Evolutionary conservation across 2,113 vertebrate species (phyloP), one percentile per base, ranked within the genome.

Genomic region (Climacteris rufus): DNA sequence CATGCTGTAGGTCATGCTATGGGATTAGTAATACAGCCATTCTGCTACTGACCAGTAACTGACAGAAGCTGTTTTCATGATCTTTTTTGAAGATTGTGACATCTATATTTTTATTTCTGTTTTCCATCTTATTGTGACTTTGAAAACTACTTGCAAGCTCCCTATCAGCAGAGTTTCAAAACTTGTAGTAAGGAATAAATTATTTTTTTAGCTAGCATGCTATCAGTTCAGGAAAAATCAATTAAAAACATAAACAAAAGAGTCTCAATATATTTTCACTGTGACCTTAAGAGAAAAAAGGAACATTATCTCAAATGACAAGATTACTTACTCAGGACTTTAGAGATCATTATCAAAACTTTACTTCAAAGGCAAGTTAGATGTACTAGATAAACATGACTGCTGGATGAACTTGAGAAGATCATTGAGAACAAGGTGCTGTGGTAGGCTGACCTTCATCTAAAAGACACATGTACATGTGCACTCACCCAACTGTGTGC

Each of bases 11-110:
- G 57, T 76, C 89, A 84, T 66, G 63, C 45, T 87, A 53, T 71
- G 28, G 72, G 77, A 89, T 91, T 91, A 82, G 30, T 20, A 91
- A 69, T 82, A 47, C 40, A 93, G 70, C n/a, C 39, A 52, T 95
- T 93, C 69, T 90, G 28, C 50, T 79, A 27, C 61, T 68, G 56
- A 72, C 59, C 93, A 60, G 49, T 60, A 89, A 87, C 35, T 71
- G 70, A 83, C 59, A 90, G 63, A 79, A 81, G 39, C 12, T 72
- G 37, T 79, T 94, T 78, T 68, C 27, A 27, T 68, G 68, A 66
- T 22, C 31, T 60, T 79, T 92, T 79, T 47, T 72, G 25, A 76
- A 71, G 42, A 91, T 24, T 76, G 40, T 2, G 11, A 31, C 27
- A 35, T 89, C 71, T 71, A 23, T 70, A 30, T 22, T 64, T 88